Conservation (phyloP, 2,797 vertebrate species). For the Adrianichthys oophorus region DNA sequence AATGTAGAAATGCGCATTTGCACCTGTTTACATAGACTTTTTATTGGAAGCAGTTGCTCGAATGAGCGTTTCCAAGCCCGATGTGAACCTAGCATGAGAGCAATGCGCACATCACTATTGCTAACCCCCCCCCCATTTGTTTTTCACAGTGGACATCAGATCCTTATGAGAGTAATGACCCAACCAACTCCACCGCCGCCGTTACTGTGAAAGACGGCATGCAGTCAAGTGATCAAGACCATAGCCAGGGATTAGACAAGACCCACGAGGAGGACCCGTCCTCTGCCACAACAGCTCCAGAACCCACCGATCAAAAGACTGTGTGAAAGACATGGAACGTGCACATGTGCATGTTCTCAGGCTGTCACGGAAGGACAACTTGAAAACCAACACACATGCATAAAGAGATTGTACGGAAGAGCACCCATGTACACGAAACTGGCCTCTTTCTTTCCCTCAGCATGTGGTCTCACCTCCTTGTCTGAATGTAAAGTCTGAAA, state of each 20-base stretch:
- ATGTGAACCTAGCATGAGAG: too few species aligned
- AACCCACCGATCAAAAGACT: constrained; percentile 67
- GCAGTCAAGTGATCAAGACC: constrained; percentile 58
- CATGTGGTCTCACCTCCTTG: constrained; percentile 69
- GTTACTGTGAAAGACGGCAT: constrained; percentile 59
- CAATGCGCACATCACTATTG: not conserved
- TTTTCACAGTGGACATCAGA: constrained; percentile 84
- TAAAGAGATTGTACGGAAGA: constrained; percentile 41
- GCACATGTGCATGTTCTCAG: constrained; percentile 19
- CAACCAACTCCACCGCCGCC: constrained; percentile 50
- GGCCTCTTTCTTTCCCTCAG: constrained; percentile 62
- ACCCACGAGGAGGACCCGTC: constrained; percentile 73
- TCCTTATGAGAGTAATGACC: constrained; percentile 82
- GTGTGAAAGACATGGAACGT: constrained; percentile 52
- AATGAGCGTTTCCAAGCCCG: too few species aligned
- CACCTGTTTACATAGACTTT: too few species aligned
- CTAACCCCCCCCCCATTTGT: not conserved
- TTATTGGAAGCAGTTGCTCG: too few species aligned
- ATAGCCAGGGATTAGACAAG: constrained; percentile 66
- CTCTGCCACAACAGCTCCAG: constrained; percentile 58
- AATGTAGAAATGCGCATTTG: too few species aligned
- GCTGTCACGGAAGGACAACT: constrained; percentile 50
- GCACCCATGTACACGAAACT: constrained; percentile 57
- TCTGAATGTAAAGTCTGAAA: constrained; percentile 73
- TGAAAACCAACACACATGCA: constrained; percentile 27